These are phyloP conservation scores for Myiozetetes cayanensis DNA, from an alignment of 2,113 vertebrate species.

Conservation along the genomic window DNA sequence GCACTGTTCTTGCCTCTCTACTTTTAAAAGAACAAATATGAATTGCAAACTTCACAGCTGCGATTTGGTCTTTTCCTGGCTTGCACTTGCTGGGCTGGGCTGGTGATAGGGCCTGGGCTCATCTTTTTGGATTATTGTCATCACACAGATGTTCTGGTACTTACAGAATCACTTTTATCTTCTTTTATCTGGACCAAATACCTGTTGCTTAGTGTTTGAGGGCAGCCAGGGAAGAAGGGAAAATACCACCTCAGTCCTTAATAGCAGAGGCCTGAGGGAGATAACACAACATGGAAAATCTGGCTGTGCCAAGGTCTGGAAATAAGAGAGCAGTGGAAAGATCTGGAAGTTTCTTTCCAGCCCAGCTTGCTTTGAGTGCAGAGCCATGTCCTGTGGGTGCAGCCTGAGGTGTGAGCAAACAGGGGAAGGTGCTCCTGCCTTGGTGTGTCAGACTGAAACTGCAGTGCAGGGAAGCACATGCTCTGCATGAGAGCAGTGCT, in stretches of 20 bases:
- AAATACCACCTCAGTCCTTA: not conserved
- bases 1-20: not conserved
- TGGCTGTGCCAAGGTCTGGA: not conserved
- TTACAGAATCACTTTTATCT: not conserved
- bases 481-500: not conserved
- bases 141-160: not conserved
- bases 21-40: not conserved
- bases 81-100: not conserved
- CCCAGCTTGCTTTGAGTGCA: not conserved
- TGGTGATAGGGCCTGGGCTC: not conserved
- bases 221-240: not conserved
- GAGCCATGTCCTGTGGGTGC: not conserved
- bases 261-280: not conserved
- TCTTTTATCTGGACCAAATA: not conserved
- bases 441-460: not conserved
- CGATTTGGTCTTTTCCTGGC: not conserved
- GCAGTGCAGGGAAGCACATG: not conserved
- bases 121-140: not conserved
- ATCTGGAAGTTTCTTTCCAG: not conserved
- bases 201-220: not conserved
- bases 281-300: not conserved
- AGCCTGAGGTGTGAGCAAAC: not conserved
- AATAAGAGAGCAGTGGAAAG: not conserved
- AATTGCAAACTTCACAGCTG: not conserved
- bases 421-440: not conserved